Evolutionary conservation across 2,797 vertebrate species (phyloP).

Genomic region (Myioborus melanocephalus): DNA sequence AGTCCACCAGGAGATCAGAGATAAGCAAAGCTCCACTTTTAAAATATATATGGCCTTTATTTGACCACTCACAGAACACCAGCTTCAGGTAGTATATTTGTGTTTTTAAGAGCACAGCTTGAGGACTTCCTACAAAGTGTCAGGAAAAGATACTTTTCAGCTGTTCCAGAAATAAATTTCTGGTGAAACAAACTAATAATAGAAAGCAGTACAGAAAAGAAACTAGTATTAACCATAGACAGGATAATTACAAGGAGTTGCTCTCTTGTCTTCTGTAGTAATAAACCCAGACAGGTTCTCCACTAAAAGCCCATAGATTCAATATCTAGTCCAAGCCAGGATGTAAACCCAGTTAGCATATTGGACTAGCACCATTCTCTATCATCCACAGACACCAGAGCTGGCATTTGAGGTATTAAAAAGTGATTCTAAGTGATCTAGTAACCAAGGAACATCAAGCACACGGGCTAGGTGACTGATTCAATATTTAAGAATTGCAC

Average conservation of each 20-base stretch:
- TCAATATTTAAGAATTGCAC: not conserved
- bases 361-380: not conserved
- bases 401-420: not conserved
- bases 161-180: not conserved
- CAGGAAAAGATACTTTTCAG: not conserved
- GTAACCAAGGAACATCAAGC: not conserved
- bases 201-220: not conserved
- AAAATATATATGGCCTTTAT: not conserved
- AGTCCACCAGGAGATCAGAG: not conserved
- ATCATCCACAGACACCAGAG: not conserved
- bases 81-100: not conserved
- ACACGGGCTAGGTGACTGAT: not conserved
- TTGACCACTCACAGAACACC: not conserved
- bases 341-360: not conserved
- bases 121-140: not conserved
- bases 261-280: not conserved
- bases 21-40: not conserved
- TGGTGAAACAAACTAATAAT: not conserved
- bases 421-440: not conserved
- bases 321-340: not conserved
- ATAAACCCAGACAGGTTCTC: not conserved
- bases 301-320: not conserved
- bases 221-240: not conserved
- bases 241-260: not conserved
- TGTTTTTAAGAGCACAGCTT: not conserved